These are phyloP conservation scores for Sussaba pulchella DNA, from an alignment of 2,888 invertebrate species.

Conservation along the genomic window DNA sequence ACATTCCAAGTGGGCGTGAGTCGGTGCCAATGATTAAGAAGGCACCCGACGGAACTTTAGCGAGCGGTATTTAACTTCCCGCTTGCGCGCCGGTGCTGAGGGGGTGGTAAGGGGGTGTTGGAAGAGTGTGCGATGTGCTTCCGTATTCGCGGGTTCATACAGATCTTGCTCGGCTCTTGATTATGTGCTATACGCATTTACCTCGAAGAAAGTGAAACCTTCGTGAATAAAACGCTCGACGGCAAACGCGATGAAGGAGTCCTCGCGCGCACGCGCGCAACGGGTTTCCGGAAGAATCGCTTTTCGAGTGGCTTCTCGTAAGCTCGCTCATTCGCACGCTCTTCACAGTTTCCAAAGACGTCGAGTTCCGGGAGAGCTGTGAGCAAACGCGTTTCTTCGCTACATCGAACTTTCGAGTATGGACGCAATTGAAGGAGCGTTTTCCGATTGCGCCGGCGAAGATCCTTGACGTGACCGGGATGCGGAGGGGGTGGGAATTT, in stretches of 20 bases:
- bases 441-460: constrained; percentile 7
- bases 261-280: constrained; percentile 27
- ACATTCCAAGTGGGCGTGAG: constrained; percentile 79
- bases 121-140: constrained; percentile 25
- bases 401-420: constrained; percentile 6
- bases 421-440: neutral
- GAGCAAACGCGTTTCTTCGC: constrained; percentile 12
- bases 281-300: constrained; percentile 67
- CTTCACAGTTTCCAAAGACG: constrained; percentile 57
- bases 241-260: constrained; percentile 27
- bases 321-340: constrained; percentile 60
- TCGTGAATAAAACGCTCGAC: constrained; percentile 44
- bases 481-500: neutral
- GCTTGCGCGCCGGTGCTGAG: constrained; percentile 48
- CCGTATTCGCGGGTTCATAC: constrained; percentile 26
- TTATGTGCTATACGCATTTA: constrained; percentile 28
- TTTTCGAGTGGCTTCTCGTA: constrained; percentile 69
- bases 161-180: constrained; percentile 43
- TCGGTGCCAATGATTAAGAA: constrained; percentile 80
- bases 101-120: neutral
- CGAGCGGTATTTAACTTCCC: constrained; percentile 78
- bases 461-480: too few relatives aligned
- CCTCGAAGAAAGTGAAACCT: constrained; percentile 44
- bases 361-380: constrained; percentile 40
- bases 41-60: constrained; percentile 73